phyloP scores from a whole-genome alignment of 1,140 invertebrate species.

The Ctenoplectra terminalis region DNA sequence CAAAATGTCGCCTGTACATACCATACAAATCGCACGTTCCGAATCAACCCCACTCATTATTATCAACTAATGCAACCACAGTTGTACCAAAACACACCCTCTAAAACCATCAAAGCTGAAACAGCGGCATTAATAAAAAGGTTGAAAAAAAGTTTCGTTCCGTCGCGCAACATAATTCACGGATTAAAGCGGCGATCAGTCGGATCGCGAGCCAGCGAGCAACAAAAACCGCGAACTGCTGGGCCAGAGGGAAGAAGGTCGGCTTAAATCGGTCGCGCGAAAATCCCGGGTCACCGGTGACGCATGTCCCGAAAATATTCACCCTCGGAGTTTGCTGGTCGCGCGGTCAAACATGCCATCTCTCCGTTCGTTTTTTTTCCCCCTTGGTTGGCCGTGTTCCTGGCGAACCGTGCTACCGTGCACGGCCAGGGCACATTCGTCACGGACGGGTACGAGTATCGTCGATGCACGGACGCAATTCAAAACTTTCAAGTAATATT shows the following conservation, averaged over 20 bases:
- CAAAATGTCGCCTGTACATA: no score
- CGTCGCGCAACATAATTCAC: conserved; percentile 11
- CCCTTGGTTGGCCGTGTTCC: background rate
- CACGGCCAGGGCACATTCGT: background rate
- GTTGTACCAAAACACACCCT: no score
- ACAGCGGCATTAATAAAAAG: background rate
- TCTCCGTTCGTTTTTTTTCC: background rate
- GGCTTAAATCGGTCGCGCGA: conserved; percentile 22
- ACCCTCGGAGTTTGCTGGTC: background rate
- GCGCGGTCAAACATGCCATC: background rate
- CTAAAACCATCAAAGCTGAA: background rate
- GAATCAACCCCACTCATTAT: no score
- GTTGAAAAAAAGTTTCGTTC: background rate
- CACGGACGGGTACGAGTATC: conserved; percentile 24
- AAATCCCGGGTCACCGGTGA: conserved; percentile 32
- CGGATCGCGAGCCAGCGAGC: background rate
- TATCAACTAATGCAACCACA: no score
- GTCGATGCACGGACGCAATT: background rate
- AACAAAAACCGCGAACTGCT: background rate
- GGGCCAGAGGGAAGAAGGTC: background rate
- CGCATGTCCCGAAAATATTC: conserved; percentile 30
- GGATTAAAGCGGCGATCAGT: conserved; percentile 14
- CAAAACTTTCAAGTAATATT: conserved; percentile 72
- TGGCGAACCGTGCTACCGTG: background rate
- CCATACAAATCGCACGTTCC: background rate